phyloP scores from a whole-genome alignment of 1,140 invertebrate species.

The Platyscapa corneri region DNA sequence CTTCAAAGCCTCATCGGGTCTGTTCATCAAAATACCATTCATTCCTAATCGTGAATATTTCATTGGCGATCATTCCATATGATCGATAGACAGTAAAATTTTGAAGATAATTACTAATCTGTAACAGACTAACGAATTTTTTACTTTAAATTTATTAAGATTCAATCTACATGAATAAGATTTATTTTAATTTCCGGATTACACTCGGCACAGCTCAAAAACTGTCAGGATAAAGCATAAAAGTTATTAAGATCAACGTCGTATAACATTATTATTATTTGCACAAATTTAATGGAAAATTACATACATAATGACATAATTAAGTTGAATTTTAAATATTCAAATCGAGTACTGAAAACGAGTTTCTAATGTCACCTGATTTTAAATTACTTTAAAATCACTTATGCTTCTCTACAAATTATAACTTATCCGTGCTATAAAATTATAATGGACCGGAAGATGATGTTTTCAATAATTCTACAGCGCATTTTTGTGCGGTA shows the following conservation, averaged over 20 bases:
- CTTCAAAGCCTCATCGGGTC: neutral
- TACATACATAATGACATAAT: neutral
- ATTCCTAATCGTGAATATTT: neutral
- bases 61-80: neutral
- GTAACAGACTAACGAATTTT: neutral
- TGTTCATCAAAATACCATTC: conserved; percentile 26
- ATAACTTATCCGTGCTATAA: neutral
- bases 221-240: neutral
- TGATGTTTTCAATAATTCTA: neutral
- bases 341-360: neutral
- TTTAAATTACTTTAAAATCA: too few relatives aligned
- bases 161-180: neutral
- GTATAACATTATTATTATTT: neutral
- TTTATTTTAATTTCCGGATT: neutral
- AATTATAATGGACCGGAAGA: neutral
- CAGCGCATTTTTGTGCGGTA: neutral
- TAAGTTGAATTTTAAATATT: neutral
- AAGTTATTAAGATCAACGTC: neutral
- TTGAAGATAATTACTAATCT: neutral
- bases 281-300: neutral
- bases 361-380: too few relatives aligned
- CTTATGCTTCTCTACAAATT: neutral
- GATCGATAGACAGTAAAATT: neutral
- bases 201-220: neutral
- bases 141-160: neutral